Conservation (phyloP, 2,888 invertebrate species). For the Sphinx pinastri region DNA sequence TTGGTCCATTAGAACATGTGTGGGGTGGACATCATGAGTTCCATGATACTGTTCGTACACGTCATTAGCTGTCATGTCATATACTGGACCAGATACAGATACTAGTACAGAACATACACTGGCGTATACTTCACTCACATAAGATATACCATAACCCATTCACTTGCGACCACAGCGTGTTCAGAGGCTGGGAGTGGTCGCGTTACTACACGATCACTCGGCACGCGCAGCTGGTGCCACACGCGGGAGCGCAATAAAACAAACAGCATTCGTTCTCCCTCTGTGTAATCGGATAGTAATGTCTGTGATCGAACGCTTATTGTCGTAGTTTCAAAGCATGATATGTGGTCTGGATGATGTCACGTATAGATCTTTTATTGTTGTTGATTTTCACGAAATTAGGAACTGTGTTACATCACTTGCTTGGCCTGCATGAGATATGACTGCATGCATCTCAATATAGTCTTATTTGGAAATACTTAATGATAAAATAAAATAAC, state of each 20-base stretch:
- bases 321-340: constrained; percentile 69
- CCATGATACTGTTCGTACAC: constrained; percentile 60
- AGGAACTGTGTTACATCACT: constrained; percentile 11
- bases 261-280: constrained; percentile 28
- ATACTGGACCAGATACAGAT: constrained; percentile 74
- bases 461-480: neutral
- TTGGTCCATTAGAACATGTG: constrained; percentile 51
- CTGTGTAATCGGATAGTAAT: constrained; percentile 66
- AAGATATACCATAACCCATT: constrained; percentile 74
- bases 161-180: constrained; percentile 68
- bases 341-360: constrained; percentile 29
- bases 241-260: neutral
- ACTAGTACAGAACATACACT: constrained; percentile 77
- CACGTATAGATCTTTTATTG: constrained; percentile 10
- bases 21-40: constrained; percentile 42
- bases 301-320: constrained; percentile 57
- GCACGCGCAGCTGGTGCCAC: constrained; percentile 2
- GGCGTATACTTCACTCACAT: constrained; percentile 82
- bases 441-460: constrained; percentile 15
- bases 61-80: constrained; percentile 75
- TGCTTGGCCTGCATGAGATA: constrained; percentile 19
- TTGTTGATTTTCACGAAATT: constrained; percentile 7
- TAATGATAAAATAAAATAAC: neutral
- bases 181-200: constrained; percentile 76
- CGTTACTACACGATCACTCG: constrained; percentile 63